Base-by-base conservation (phyloP, 1,140 invertebrate species). In the Brachionus plicatilis region DNA sequence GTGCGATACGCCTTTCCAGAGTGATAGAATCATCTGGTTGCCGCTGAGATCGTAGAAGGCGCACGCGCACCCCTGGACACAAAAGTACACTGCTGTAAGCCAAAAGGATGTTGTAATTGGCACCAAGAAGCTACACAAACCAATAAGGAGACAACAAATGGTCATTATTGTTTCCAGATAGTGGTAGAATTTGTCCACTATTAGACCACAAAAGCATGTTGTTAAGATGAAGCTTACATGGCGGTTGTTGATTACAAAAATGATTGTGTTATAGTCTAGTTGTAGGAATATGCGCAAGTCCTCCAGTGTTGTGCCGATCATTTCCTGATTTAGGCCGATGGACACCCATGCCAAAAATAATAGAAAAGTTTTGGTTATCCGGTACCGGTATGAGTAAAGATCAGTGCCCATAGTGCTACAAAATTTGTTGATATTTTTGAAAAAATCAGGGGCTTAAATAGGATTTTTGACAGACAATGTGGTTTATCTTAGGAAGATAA, bases 301-400 rank as follows among this genome's bases (percentile, higher is more conserved):
- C 56, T 80, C 78, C 20, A 80, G 12, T 20, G 78, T 80, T 20
- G 78, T 7, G 7, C 50, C 78, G 8, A 80, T 80, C 24, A 80
- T 80, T 80, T 80, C 78, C n/a, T 80, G 29, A 43, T 80, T 80
- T n/a, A 80, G 50, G 27, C 78, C 78, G 24, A 56, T 43, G 1
- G 78, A 37, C 9, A 60, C 20, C 78, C 78, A 80, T 33, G 78
- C 50, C 20, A 80, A 6, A 6, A 80, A 29, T 29, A 80, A 33
- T 1, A 80, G 20, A 3, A 80, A 7, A 0, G 47, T 80, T 29
- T 80, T 80, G 8, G 24, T 24, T 6, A 80, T 7, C 5, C 78
- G 45, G 41, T 80, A 80, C 17, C 29, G 27, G 17, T 37, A 70
- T 12, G 27, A 53, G 47, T 53, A 53, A 1, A 17, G n/a, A 53